These are phyloP conservation scores for Motacilla tschutschensis DNA, from an alignment of 2,113 vertebrate species.

Conservation along the genomic window DNA sequence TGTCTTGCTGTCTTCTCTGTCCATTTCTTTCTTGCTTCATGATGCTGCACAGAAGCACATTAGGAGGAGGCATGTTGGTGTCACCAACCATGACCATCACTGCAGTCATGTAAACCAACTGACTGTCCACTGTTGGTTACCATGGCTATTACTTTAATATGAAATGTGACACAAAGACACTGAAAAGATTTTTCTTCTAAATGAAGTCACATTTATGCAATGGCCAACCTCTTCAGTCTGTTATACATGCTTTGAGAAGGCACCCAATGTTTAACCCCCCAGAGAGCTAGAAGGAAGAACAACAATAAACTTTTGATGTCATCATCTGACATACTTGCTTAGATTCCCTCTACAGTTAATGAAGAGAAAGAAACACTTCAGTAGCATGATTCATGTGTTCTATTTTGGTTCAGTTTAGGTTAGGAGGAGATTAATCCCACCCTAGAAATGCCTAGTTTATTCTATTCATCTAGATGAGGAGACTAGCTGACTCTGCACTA, in stretches of 20 bases:
- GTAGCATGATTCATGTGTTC: background rate
- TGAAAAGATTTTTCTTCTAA: background rate
- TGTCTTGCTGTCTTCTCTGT: background rate
- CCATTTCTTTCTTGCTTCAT: background rate
- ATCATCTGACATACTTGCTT: background rate
- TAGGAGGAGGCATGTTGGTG: fast-evolving
- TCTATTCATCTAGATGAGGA: background rate
- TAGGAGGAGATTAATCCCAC: background rate
- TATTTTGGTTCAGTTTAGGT: background rate
- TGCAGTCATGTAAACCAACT: background rate
- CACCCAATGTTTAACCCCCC: background rate
- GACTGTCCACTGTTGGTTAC: background rate
- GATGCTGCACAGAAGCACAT: background rate
- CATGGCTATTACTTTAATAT: background rate
- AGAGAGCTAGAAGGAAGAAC: background rate
- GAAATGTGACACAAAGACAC: background rate
- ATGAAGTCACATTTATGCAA: background rate
- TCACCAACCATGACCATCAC: background rate
- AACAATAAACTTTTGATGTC: background rate
- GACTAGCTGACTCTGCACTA: background rate
- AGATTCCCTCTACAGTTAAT: background rate
- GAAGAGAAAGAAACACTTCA: background rate
- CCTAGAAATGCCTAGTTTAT: background rate
- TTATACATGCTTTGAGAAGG: background rate
- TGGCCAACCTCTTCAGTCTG: background rate